These are phyloP conservation scores for Synchiropus splendidus DNA, from an alignment of 2,113 vertebrate species.

Conservation along the genomic window DNA sequence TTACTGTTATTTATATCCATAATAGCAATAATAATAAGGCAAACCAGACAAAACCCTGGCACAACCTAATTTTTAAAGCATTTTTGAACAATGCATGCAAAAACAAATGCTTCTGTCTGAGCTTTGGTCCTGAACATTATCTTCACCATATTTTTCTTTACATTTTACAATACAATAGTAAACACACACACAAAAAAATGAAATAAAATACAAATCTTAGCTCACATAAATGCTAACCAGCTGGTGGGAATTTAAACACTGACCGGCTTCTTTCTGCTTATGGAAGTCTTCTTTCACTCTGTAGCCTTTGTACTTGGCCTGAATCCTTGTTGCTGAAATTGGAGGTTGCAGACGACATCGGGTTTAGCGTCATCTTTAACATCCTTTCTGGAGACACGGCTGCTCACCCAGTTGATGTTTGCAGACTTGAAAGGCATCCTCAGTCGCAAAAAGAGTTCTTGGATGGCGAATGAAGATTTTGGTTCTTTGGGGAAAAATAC, in stretches of 20 bases:
- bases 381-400: too few species aligned
- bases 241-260: slow-evolving; percentile 11
- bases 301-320: slow-evolving; percentile 87
- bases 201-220: too few species aligned
- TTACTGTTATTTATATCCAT: too few species aligned
- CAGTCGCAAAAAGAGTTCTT: slow-evolving; percentile 86
- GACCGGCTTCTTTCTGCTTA: slow-evolving; percentile 80
- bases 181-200: too few species aligned
- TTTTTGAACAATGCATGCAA: not conserved
- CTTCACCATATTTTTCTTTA: too few species aligned
- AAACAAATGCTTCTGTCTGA: too few species aligned
- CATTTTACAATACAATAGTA: too few species aligned
- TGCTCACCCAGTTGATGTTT: slow-evolving; percentile 79
- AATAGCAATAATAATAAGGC: too few species aligned
- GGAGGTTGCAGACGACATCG: not conserved
- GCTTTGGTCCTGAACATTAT: too few species aligned
- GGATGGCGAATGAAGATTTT: slow-evolving; percentile 97
- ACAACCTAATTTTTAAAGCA: not conserved
- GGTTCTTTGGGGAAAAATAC: slow-evolving; percentile 63
- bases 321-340: slow-evolving; percentile 79
- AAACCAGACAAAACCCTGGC: too few species aligned
- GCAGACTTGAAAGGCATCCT: slow-evolving; percentile 88
- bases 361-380: too few species aligned
- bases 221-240: too few species aligned
- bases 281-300: slow-evolving; percentile 69